phyloP scores from a whole-genome alignment of 2,888 invertebrate genomes.

The Malacosoma neustria region DNA sequence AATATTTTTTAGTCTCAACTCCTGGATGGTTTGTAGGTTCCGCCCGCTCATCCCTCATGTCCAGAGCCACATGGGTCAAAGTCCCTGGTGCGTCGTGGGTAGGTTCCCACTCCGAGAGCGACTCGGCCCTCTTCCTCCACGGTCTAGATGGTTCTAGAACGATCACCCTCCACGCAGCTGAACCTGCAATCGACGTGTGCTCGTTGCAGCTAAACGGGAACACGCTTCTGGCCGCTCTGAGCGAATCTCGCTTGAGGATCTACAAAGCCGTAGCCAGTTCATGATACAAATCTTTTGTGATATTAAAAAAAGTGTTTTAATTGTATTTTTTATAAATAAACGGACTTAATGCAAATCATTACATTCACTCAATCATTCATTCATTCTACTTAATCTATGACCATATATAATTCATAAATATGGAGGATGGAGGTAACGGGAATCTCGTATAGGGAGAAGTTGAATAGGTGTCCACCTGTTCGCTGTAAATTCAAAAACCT shows the following conservation, averaged over 20 bases:
- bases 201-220: constrained; percentile 70
- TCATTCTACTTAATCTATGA: too few species aligned
- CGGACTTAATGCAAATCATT: too few species aligned
- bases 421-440: too few species aligned
- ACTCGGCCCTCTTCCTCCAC: constrained; percentile 78
- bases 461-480: too few species aligned
- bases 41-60: constrained; percentile 78
- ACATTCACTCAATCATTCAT: too few species aligned
- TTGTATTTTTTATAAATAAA: too few species aligned
- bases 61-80: constrained; percentile 77
- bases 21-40: constrained; percentile 61
- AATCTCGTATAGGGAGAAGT: too few species aligned
- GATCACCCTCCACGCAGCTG: constrained; percentile 74
- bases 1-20: too few species aligned
- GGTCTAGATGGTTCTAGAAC: constrained; percentile 66
- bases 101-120: constrained; percentile 84
- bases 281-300: not conserved
- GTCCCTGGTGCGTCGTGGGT: constrained; percentile 76
- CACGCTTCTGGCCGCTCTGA: constrained; percentile 77
- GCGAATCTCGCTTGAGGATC: constrained; percentile 78
- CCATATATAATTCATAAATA: too few species aligned
- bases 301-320: too few species aligned
- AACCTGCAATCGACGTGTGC: constrained; percentile 80
- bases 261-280: constrained; percentile 64
- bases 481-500: too few species aligned